phyloP scores from a whole-genome alignment of 1,140 invertebrate genomes.

The Zaprionus taronus region DNA sequence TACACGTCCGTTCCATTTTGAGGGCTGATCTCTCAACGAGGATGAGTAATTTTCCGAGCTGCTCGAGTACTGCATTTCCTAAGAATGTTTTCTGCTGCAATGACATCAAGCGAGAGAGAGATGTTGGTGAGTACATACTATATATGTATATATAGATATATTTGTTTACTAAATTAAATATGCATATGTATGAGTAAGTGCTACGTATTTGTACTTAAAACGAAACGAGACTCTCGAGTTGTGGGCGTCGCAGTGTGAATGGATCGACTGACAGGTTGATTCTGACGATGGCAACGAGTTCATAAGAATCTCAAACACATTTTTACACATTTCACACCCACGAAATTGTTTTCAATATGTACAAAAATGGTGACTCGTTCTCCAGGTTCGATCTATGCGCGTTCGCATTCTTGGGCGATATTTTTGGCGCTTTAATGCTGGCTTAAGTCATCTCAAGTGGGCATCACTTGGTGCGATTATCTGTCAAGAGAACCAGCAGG shows the following conservation, averaged over 20 bases:
- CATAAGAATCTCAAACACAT: slow-evolving; percentile 56
- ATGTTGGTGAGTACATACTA: slow-evolving; percentile 31
- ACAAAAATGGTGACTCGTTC: slow-evolving; percentile 61
- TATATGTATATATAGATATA: slow-evolving; percentile 2
- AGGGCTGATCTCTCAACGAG: slow-evolving; percentile 68
- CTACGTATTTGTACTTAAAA: slow-evolving; percentile 31
- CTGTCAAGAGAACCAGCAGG: slow-evolving; percentile 22
- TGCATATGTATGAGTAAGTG: slow-evolving; percentile 14
- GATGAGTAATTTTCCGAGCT: slow-evolving; percentile 83
- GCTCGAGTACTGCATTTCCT: slow-evolving; percentile 81
- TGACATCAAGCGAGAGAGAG: slow-evolving; percentile 51
- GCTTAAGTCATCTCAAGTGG: slow-evolving; percentile 70
- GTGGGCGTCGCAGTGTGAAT: slow-evolving; percentile 63
- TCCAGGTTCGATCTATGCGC: slow-evolving; percentile 8
- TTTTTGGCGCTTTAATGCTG: slow-evolving; percentile 70
- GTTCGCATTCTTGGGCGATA: slow-evolving; percentile 62
- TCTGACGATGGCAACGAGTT: slow-evolving; percentile 33
- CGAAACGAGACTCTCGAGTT: not conserved
- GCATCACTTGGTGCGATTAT: slow-evolving; percentile 58
- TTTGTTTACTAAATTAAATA: not conserved
- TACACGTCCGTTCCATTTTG: slow-evolving; percentile 77
- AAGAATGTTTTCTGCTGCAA: slow-evolving; percentile 70
- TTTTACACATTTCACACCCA: slow-evolving; percentile 46
- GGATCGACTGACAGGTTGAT: slow-evolving; percentile 63
- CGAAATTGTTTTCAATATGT: slow-evolving; percentile 31